Percentiles rank a stretch among this genome's conserved stretches.
phyloP scores from a whole-genome alignment of 1,140 invertebrate genomes.

The Macrocentrus cingulum region DNA sequence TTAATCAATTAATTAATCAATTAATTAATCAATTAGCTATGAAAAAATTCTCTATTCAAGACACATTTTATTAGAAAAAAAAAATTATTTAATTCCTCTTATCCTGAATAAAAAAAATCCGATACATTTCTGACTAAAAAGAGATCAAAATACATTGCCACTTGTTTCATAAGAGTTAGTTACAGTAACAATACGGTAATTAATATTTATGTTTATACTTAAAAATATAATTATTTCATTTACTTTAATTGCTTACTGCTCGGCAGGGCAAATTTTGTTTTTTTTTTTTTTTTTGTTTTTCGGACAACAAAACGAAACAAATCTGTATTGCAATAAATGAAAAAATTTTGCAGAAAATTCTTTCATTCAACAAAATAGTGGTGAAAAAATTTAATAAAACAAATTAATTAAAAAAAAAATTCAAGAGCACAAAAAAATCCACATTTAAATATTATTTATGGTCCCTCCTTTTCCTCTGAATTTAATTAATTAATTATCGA shows the following conservation, averaged over 20 bases:
- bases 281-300: too few species aligned
- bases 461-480: slow-evolving; percentile 10
- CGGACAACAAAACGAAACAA: slow-evolving; percentile 42
- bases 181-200: slow-evolving; percentile 58
- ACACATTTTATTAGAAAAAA: too few species aligned
- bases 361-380: background rate
- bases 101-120: slow-evolving; percentile 51
- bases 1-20: slow-evolving; percentile 47
- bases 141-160: slow-evolving; percentile 75
- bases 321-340: slow-evolving; percentile 29
- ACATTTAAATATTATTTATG: background rate
- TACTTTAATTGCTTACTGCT: slow-evolving; percentile 35
- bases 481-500: slow-evolving; percentile 3
- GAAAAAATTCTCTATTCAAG: slow-evolving; percentile 3
- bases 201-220: slow-evolving; percentile 54
- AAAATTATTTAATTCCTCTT: slow-evolving; percentile 31
- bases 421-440: background rate
- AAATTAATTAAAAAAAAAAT: slow-evolving; percentile 27
- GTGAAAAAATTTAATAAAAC: too few species aligned
- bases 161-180: slow-evolving; percentile 63
- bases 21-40: background rate
- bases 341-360: background rate
- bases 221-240: slow-evolving; percentile 44
- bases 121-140: slow-evolving; percentile 68
- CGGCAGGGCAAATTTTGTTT: slow-evolving; percentile 44